Base-by-base conservation (phyloP, 2,888 invertebrate species). In the Vesta saturnalis region DNA sequence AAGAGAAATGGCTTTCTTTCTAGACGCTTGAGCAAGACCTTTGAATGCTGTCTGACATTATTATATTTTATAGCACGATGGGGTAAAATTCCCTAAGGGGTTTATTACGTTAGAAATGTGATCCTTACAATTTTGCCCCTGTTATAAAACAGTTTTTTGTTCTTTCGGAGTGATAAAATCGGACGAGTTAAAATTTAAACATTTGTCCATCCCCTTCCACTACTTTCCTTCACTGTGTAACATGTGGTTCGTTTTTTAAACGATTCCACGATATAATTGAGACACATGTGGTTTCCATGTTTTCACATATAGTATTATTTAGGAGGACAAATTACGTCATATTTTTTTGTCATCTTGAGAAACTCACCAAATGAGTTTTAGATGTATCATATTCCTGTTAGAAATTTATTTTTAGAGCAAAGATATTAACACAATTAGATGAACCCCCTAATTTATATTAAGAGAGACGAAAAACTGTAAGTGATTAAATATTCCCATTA, bases 81-180 rank as follows among this genome's bases (percentile, higher is more conserved):
- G 49, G 57, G 60, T 60, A 19, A 46, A 61, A 52, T 18, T 67
- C 66, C 52, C 66, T 57, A n/a, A 43, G 66, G 66, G 56, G 60
- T 67, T 67, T 66, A 66, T 66, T 67, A 67, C 22, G 60, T 35
- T 19, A 54, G 60, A 66, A 66, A 66, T 60, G 61, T 56, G 60
- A 67, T 47, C 57, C 35, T 49, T 19, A 14, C n/a, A 22, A 39
- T 19, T 56, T 65, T 65, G 49, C n/a, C 39, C n/a, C n/a, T 39
- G 12, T 39, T 39, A 39, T 39, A 6, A 12, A n/a, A 2, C 8
- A 39, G 12, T 39, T 39, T 10, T 39, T 39, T n/a, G n/a, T n/a
- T 39, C 8, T 39, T n/a, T 10, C 39, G 12, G 39, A 39, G 8
- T 39, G 12, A 39, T 1, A 39, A 39, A 39, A 10, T 39, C 23